These are phyloP conservation scores for Rhyzopertha dominica DNA, from an alignment of 1,140 invertebrate species.

Conservation along the genomic window DNA sequence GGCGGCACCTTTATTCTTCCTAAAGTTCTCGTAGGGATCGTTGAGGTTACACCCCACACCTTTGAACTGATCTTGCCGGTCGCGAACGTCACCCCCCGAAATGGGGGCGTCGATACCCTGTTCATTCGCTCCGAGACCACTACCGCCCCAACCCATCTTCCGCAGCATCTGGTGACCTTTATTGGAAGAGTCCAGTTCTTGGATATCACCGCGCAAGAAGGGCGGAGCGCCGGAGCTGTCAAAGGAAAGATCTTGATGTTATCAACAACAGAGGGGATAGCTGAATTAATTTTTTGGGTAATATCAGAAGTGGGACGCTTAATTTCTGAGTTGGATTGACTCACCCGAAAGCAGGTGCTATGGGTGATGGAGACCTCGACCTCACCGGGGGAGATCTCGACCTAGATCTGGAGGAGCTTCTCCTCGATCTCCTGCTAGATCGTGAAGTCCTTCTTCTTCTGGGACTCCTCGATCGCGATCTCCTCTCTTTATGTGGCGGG, in stretches of 20 bases:
- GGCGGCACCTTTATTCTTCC: slow-evolving; percentile 93
- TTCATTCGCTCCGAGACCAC: slow-evolving; percentile 84
- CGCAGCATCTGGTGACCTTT: slow-evolving; percentile 93
- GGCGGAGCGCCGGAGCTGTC: slow-evolving; percentile 22
- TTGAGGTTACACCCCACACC: slow-evolving; percentile 86
- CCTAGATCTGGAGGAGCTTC: slow-evolving; percentile 34
- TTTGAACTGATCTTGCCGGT: slow-evolving; percentile 86
- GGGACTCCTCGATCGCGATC: slow-evolving; percentile 12
- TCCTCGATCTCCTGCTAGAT: slow-evolving; percentile 38
- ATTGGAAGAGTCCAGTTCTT: slow-evolving; percentile 76
- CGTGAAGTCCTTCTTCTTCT: slow-evolving; percentile 17
- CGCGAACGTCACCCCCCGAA: slow-evolving; percentile 85
- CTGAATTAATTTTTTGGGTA: too few relatives aligned
- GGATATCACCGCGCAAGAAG: slow-evolving; percentile 33
- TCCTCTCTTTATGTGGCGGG: slow-evolving; percentile 14
- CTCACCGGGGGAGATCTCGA: slow-evolving; percentile 45
- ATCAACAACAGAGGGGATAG: too few relatives aligned
- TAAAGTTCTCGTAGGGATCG: slow-evolving; percentile 95
- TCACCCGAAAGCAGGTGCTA: too few relatives aligned
- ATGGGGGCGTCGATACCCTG: slow-evolving; percentile 95
- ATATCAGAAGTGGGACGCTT: too few relatives aligned
- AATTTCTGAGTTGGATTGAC: too few relatives aligned
- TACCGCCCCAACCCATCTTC: slow-evolving; percentile 90
- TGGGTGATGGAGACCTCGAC: slow-evolving; percentile 21
- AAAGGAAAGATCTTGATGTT: too few relatives aligned